Evolutionary conservation across 2,888 invertebrate genomes (phyloP), one percentile per base, ranked within the genome.

Genomic region (Philereme transversata): DNA sequence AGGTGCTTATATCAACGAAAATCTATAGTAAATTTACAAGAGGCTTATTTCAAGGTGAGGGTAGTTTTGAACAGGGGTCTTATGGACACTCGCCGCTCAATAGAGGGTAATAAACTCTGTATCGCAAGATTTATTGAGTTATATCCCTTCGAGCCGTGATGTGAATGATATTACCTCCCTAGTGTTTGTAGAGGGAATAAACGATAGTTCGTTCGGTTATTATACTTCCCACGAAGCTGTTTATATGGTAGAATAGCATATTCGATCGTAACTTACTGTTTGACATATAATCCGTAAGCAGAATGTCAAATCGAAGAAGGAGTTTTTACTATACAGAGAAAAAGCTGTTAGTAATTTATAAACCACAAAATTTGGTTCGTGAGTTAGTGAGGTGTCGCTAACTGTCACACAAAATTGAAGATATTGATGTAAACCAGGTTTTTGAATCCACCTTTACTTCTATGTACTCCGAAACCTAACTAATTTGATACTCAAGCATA

Each of bases 41-140:
- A 40, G 40, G 22, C 43, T 11, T 52, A 46, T 38, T 52, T 49
- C 44, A 36, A 49, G 53, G 53, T 54, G 45, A 22, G 52, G 9
- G 46, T 52, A 50, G 57, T 58, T 51, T 52, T 48, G 6, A 40
- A 22, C 34, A 9, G 47, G 45, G 59, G 47, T 41, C 51, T 47
- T 50, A 60, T 51, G 59, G 59, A 54, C 60, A 60, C 54, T 60
- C 44, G 40, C 40, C 55, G 56, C 53, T 57, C 62, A 68, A 58
- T 58, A 57, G 53, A 51, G 60, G 60, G 62, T 60, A 65, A 68
- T 63, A 68, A 65, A 68, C 58, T 57, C 47, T 62, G 59, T 58
- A 57, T 60, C 61, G 63, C 64, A 55, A 64, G 62, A 68, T 68
- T 66, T 68, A 68, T 68, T 59, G 65, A 62, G 51, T 57, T 61